Evolutionary conservation across 2,888 invertebrate genomes (phyloP).

Genomic region (Callosobruchus maculatus): DNA sequence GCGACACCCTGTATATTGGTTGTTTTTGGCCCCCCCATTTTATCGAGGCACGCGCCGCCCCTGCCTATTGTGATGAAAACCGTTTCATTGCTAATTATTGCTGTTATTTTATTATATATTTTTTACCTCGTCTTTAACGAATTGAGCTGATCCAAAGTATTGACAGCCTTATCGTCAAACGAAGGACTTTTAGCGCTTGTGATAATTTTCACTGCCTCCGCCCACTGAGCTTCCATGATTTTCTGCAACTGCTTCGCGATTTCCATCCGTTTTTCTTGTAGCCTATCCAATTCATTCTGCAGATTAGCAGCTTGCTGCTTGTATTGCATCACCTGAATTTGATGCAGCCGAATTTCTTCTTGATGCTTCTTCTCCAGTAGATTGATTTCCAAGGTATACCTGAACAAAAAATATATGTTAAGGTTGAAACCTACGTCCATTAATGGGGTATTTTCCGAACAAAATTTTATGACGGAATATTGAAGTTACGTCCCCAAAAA

Average conservation of each 20-base stretch:
- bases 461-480: too few relatives aligned
- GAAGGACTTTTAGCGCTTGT: conserved; percentile 44
- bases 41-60: too few relatives aligned
- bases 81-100: too few relatives aligned
- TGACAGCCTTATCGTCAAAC: conserved; percentile 3
- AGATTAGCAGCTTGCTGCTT: conserved; percentile 64
- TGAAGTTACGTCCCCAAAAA: too few relatives aligned
- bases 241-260: conserved; percentile 68
- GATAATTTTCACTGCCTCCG: conserved; percentile 69
- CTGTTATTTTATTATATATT: too few relatives aligned
- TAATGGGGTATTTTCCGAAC: too few relatives aligned
- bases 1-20: too few relatives aligned
- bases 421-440: too few relatives aligned
- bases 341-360: conserved; percentile 72
- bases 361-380: conserved; percentile 74
- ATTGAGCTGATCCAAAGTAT: conserved; percentile 36
- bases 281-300: conserved; percentile 55
- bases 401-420: conserved; percentile 38
- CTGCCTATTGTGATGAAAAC: too few relatives aligned
- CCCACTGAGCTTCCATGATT: conserved; percentile 76
- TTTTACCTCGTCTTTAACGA: conserved; percentile 34
- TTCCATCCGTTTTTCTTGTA: conserved; percentile 43
- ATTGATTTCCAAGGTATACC: conserved; percentile 71
- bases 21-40: too few relatives aligned
- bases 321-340: conserved; percentile 67